Conservation (phyloP, 2,113 vertebrate genomes). For the Myotis brandtii region DNA sequence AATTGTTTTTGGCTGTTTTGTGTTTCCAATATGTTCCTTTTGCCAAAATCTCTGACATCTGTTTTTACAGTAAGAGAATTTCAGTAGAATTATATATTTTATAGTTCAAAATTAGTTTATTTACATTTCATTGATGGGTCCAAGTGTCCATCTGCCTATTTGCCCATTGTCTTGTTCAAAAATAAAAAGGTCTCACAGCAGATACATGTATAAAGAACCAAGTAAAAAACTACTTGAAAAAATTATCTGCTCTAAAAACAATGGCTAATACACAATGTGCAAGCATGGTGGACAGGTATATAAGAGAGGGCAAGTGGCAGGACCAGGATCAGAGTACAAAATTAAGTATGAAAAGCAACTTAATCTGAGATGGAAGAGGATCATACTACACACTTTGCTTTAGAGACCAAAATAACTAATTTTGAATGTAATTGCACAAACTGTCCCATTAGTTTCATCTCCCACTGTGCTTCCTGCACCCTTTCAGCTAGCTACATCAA, state of each 20-base stretch:
- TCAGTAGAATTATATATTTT: constrained; percentile 6
- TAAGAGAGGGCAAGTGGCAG: neutral
- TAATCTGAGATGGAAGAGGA: neutral
- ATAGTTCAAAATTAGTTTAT: neutral
- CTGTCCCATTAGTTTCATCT: neutral
- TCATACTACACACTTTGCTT: neutral
- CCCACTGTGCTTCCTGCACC: neutral
- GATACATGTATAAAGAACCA: neutral
- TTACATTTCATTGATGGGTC: neutral
- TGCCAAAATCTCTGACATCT: neutral
- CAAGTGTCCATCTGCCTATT: neutral
- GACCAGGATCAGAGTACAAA: neutral
- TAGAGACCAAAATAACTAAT: neutral
- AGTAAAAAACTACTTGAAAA: neutral
- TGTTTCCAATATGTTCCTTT: neutral
- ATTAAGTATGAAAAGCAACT: neutral
- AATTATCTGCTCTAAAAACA: neutral
- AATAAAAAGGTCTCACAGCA: neutral
- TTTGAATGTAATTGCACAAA: neutral
- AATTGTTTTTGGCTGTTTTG: neutral
- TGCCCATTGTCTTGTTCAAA: neutral
- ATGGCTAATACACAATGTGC: neutral
- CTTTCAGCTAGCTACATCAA: neutral
- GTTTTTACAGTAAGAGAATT: constrained; percentile 17
- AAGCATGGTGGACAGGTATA: neutral